Base-by-base conservation (phyloP, 2,797 vertebrate genomes). In the Crax fasciolata region DNA sequence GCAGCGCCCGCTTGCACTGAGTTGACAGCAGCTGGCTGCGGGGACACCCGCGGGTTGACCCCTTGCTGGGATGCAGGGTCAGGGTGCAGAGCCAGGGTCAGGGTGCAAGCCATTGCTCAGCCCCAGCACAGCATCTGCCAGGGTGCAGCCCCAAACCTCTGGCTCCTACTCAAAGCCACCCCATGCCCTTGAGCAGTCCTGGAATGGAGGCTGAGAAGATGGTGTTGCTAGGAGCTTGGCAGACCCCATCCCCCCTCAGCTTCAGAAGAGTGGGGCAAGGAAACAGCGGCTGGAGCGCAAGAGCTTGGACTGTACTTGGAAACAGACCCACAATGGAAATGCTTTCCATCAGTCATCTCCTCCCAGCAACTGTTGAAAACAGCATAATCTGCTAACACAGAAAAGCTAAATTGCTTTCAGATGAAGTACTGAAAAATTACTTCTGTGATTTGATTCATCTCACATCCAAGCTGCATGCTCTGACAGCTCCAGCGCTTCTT, bases 341-440 rank as follows among this genome's bases (percentile, higher is more conserved):
- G 67, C 52, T 94, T 94, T 88, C 83, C 87, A 93, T 96, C 93
- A 93, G 67, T 92, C 91, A 93, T 95, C 57, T 88, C 71, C 66
- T 39, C 28, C 70, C 82, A 92, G 55, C 76, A 94, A 85, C 94
- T 96, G 94, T 92, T 97, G 95, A 97, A 95, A 97, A 90, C 62
- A 68, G 30, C 85, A 90, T 89, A 93, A 94, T 92, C 94, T 89
- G 94, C 84, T 93, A 96, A 97, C 95, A 96, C 23, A 92, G 89
- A 90, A 87, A 89, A 84, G 49, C 87, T 96, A 95, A 96, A 96
- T 92, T 95, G 87, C 85, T 96, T 97, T 96, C 95, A 97, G 92
- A 89, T 9, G 1, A 80, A 89, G 79, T 49, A 75, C 66, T 92
- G 89, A 57, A 59, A 93, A 91, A 59, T 52, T 16, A 12, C 85